phyloP scores from a whole-genome alignment of 2,113 vertebrate species.

The Phocoena sinus region DNA sequence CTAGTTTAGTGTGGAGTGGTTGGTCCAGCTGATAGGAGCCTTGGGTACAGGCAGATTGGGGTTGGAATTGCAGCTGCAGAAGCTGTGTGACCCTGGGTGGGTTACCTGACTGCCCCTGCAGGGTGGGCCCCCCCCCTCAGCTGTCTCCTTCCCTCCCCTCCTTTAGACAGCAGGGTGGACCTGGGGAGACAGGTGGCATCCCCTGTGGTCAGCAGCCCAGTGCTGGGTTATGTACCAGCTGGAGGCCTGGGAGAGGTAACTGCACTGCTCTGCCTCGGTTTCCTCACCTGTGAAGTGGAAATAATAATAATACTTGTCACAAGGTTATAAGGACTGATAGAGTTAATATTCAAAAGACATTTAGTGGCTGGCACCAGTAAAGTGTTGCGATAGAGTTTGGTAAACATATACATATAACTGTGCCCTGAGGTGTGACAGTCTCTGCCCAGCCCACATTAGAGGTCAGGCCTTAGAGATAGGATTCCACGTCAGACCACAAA shows the following conservation, averaged over 20 bases:
- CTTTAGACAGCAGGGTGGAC: not conserved
- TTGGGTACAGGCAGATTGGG: rapidly evolving
- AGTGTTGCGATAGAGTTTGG: rapidly evolving
- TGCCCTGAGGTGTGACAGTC: rapidly evolving
- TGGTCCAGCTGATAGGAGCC: not conserved
- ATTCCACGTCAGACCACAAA: not conserved
- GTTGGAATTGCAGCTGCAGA: rapidly evolving
- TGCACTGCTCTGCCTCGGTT: not conserved
- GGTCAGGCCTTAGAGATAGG: rapidly evolving
- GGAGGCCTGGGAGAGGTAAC: not conserved
- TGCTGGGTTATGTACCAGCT: not conserved
- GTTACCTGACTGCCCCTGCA: not conserved
- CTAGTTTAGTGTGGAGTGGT: rapidly evolving
- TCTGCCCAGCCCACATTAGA: not conserved
- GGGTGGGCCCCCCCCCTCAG: not conserved
- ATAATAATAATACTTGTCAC: not conserved
- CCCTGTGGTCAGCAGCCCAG: rapidly evolving
- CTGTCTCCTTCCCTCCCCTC: not conserved
- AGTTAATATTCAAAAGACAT: no score
- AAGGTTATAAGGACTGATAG: not conserved
- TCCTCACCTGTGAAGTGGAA: not conserved
- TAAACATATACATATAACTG: not conserved
- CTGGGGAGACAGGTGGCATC: not conserved
- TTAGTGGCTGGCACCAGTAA: not conserved
- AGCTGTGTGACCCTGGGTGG: not conserved